These are phyloP conservation scores for Drosophila funebris DNA, from an alignment of 1,140 invertebrate genomes.

Conservation along the genomic window DNA sequence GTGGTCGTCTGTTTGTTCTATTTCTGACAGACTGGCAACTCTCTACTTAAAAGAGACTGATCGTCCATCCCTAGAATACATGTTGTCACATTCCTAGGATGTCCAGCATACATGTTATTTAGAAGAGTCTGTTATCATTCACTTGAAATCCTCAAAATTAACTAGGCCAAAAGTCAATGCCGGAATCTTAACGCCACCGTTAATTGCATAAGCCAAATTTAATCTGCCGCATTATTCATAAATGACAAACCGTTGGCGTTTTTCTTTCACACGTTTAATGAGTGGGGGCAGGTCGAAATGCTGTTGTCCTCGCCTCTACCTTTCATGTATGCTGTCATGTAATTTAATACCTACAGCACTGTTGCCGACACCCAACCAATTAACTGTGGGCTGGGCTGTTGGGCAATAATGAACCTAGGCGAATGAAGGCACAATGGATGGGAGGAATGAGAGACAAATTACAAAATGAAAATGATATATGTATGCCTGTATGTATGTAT, in stretches of 20 bases:
- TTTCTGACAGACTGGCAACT: too few species aligned
- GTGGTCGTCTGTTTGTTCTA: too few species aligned
- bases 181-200: constrained; percentile 5
- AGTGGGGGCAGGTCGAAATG: constrained; percentile 15
- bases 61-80: too few species aligned
- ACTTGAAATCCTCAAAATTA: background rate
- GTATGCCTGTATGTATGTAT: constrained; percentile 37
- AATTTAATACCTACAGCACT: constrained; percentile 66
- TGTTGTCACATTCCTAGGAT: too few species aligned
- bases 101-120: too few species aligned
- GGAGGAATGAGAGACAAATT: constrained; percentile 59
- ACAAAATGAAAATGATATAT: constrained; percentile 79
- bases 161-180: constrained; percentile 19
- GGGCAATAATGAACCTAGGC: constrained; percentile 37
- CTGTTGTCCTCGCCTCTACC: background rate
- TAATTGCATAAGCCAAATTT: constrained; percentile 52
- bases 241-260: constrained; percentile 10
- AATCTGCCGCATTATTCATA: constrained; percentile 63
- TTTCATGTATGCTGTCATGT: constrained; percentile 74
- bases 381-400: constrained; percentile 74
- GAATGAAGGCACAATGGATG: background rate
- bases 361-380: constrained; percentile 67
- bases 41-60: too few species aligned
- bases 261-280: constrained; percentile 60
- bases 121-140: too few species aligned